Conservation (phyloP, 1,140 invertebrate genomes). For the Drosophila simulans region DNA sequence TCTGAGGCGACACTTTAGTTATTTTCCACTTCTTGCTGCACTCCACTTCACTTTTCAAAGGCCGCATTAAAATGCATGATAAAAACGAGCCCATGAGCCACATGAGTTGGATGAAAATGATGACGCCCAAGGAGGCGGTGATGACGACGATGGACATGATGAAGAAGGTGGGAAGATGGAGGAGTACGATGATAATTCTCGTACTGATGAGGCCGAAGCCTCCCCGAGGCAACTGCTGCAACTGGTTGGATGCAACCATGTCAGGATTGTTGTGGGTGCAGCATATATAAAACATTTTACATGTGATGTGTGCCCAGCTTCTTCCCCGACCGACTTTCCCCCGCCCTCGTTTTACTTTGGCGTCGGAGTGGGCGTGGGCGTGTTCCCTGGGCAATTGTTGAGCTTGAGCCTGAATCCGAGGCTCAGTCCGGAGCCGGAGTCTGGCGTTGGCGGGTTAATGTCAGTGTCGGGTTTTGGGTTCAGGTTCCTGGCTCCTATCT, state of each 20-base stretch:
- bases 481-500: slow-evolving; percentile 40
- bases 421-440: slow-evolving; percentile 5
- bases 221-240: slow-evolving; percentile 54
- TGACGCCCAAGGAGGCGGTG: slow-evolving; percentile 27
- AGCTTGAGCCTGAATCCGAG: slow-evolving; percentile 34
- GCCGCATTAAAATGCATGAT: slow-evolving; percentile 80
- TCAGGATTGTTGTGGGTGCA: slow-evolving; percentile 50
- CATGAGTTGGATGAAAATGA: slow-evolving; percentile 40
- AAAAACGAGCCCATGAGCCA: slow-evolving; percentile 62
- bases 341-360: slow-evolving; percentile 5
- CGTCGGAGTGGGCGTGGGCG: slow-evolving; percentile 24
- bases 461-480: slow-evolving; percentile 48
- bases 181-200: slow-evolving; percentile 41
- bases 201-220: slow-evolving; percentile 36
- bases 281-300: slow-evolving; percentile 74
- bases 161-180: slow-evolving; percentile 22
- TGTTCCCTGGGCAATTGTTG: slow-evolving; percentile 51
- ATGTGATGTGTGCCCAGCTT: slow-evolving; percentile 36
- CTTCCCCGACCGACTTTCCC: background rate
- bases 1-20: slow-evolving; percentile 78
- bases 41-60: slow-evolving; percentile 81
- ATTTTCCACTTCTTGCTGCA: slow-evolving; percentile 79
- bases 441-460: slow-evolving; percentile 65
- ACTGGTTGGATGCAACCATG: slow-evolving; percentile 63
- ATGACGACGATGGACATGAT: slow-evolving; percentile 21